A percentile compares a stretch with the other conserved stretches of the same genome.
phyloP scores from a whole-genome alignment of 2,113 vertebrate species.

The Mus spicilegus region DNA sequence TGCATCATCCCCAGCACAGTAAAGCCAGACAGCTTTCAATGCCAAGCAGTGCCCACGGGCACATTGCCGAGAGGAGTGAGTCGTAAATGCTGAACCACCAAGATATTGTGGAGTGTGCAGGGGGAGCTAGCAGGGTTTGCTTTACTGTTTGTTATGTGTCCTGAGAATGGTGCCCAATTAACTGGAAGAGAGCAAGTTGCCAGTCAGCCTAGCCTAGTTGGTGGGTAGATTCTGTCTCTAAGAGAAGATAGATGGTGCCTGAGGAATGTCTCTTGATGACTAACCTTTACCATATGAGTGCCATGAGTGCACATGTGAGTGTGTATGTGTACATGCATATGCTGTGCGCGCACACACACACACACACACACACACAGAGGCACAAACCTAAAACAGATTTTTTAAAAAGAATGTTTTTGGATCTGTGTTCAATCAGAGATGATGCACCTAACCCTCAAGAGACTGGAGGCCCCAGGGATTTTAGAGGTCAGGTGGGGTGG shows the following conservation, averaged over 20 bases:
- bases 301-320: too few relatives aligned
- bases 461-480: too few relatives aligned
- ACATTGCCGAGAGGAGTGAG: neutral
- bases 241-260: neutral
- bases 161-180: neutral
- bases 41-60: neutral
- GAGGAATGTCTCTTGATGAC: neutral
- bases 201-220: neutral
- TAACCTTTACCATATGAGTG: neutral
- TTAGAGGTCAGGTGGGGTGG: too few relatives aligned
- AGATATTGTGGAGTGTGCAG: neutral
- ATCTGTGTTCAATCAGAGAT: too few relatives aligned
- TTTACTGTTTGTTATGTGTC: neutral
- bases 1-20: neutral
- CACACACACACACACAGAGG: neutral
- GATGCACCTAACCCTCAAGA: too few relatives aligned
- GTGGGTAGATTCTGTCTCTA: neutral
- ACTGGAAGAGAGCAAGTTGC: neutral
- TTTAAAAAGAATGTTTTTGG: too few relatives aligned
- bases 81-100: neutral
- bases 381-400: neutral
- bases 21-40: neutral
- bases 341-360: neutral
- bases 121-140: neutral
- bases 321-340: too few relatives aligned